Evolutionary conservation across 2,888 invertebrate species (phyloP).

Genomic region (Chrysolina haemoptera): DNA sequence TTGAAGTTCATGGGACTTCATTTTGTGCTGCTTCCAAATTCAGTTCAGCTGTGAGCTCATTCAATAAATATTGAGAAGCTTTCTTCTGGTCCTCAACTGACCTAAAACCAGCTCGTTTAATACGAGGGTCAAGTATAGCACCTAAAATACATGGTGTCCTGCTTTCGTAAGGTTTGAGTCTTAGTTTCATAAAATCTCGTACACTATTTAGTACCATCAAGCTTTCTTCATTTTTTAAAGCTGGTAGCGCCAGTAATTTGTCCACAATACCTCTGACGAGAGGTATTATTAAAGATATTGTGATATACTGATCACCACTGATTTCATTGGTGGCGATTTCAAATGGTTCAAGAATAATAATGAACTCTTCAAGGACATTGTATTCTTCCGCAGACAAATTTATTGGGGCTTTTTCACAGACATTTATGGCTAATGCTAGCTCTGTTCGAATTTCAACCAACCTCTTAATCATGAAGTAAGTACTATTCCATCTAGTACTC

Average conservation of each 20-base stretch:
- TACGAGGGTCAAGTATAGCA: conserved; percentile 25
- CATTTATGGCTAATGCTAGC: conserved; percentile 1
- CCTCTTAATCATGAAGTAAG: conserved; percentile 23
- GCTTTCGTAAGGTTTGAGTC: conserved; percentile 1
- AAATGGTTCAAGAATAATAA: conserved; percentile 10
- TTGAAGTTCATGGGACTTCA: conserved; percentile 9
- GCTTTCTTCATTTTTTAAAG: background rate
- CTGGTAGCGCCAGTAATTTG: background rate
- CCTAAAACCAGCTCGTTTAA: conserved; percentile 25
- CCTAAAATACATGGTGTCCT: conserved; percentile 29
- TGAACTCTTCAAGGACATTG: conserved; percentile 10
- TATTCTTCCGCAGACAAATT: conserved; percentile 18
- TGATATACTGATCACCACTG: conserved; percentile 22
- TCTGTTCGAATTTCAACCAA: conserved; percentile 11
- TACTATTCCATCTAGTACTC: conserved; percentile 19
- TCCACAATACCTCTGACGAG: conserved; percentile 18
- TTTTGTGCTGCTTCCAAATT: conserved; percentile 9
- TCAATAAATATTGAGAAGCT: conserved; percentile 17
- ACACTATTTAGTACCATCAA: conserved; percentile 3
- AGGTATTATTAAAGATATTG: conserved; percentile 18
- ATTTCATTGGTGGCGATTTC: conserved; percentile 24
- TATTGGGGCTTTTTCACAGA: conserved; percentile 8
- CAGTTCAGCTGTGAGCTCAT: conserved; percentile 22
- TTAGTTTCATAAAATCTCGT: conserved; percentile 1
- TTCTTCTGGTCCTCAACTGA: conserved; percentile 22